These are phyloP conservation scores for Allophyes oxyacanthae DNA, from an alignment of 2,888 invertebrate genomes.

Conservation along the genomic window DNA sequence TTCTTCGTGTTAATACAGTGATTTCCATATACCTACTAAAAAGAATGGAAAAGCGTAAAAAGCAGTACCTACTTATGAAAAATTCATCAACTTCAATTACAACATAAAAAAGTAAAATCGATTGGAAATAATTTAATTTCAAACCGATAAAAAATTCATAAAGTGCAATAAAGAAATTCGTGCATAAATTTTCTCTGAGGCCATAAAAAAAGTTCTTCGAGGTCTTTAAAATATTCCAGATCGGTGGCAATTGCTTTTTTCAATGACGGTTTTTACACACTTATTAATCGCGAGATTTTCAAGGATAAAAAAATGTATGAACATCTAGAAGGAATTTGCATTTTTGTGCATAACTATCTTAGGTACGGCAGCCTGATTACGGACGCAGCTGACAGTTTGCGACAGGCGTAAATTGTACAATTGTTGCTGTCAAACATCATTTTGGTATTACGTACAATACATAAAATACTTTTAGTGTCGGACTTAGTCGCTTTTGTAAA, in stretches of 20 bases:
- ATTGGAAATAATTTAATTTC: not conserved
- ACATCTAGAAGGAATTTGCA: not conserved
- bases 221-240: slow-evolving; percentile 4
- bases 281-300: not conserved
- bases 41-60: no score
- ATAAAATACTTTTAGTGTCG: no score
- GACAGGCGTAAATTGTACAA: no score
- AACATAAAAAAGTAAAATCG: not conserved
- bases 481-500: no score
- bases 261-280: slow-evolving; percentile 4
- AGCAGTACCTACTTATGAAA: not conserved
- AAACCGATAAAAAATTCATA: not conserved
- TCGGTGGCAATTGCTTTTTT: not conserved
- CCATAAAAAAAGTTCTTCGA: not conserved
- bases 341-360: no score
- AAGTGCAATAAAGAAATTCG: slow-evolving; percentile 1
- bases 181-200: not conserved
- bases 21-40: no score
- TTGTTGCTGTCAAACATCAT: no score
- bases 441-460: no score
- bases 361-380: no score
- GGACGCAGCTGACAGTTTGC: no score
- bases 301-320: not conserved
- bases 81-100: not conserved
- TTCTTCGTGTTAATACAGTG: no score